Evolutionary conservation across 2,888 invertebrate species (phyloP), one percentile per base, ranked within the genome.

Genomic region (Drosophila fulvimacula): DNA sequence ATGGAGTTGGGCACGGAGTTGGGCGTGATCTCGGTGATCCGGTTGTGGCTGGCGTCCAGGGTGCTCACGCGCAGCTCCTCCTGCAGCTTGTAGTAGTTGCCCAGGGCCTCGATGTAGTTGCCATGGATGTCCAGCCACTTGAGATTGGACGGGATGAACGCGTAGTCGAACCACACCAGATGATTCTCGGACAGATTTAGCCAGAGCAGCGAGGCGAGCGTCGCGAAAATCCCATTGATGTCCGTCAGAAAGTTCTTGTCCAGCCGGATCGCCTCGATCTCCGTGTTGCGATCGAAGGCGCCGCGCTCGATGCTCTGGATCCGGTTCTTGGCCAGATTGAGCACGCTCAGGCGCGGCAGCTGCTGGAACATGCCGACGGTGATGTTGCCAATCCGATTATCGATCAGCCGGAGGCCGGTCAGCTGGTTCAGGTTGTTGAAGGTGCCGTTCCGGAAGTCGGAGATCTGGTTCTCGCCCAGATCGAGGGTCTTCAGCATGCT

Each of bases 101-200:
- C 97, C 79, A 98, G 93, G 68, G 96, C 95, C 93, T 96, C 96
- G 88, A 98, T 97, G 88, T 96, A 97, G 92, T 98, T 98, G 58
- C 97, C 96, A 91, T 97, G 97, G 90, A 98, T 95, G 91, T 98
- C 97, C 91, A 98, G 93, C 97, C 97, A 97, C 93, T 97, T 96
- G 64, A 98, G 93, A 92, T 96, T 97, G 79, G 95, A 96, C 30
- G 98, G 98, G 88, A 98, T 96, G 92, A 98, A 97, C 59, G 97
- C 97, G 91, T 97, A 98, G 93, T 98, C 98, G 93, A 98, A 98
- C 97, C 97, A 97, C 82, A 96, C 96, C 90, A 98, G 93, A 93
- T 97, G 97, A 93, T 98, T 98, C 93, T 97, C 97, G 42, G 97
- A 97, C 57, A 98, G 94, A 93, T 98, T 98, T 67, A 98, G 93